Conservation (phyloP, 2,113 vertebrate genomes). For the Oreochromis niloticus region DNA sequence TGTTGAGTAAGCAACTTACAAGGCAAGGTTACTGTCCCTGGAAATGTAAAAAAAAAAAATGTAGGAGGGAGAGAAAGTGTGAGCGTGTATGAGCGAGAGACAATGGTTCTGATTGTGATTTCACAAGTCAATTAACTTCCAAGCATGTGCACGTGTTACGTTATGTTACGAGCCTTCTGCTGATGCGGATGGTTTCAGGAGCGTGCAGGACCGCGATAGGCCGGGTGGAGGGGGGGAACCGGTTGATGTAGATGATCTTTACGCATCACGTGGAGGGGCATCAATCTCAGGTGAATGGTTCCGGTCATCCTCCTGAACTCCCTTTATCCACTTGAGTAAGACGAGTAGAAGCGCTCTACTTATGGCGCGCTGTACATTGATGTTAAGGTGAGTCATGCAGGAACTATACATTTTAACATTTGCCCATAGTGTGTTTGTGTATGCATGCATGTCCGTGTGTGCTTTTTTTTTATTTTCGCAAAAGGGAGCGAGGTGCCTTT, state of each 20-base stretch:
- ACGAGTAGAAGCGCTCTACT: not conserved
- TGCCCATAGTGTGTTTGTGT: slow-evolving; percentile 12
- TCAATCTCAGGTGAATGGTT: slow-evolving; percentile 59
- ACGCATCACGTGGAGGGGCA: slow-evolving; percentile 53
- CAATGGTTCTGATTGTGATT: slow-evolving; percentile 64
- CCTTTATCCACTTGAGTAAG: slow-evolving; percentile 10
- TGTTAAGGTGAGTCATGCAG: not conserved
- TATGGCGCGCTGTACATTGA: not conserved
- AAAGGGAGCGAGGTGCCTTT: not conserved
- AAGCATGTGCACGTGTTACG: not conserved
- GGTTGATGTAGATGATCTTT: slow-evolving; percentile 53
- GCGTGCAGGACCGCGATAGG: slow-evolving; percentile 6
- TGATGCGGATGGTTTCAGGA: slow-evolving; percentile 54
- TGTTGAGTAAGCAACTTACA: slow-evolving; percentile 79
- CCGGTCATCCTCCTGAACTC: slow-evolving; percentile 29
- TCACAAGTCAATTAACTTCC: slow-evolving; percentile 69
- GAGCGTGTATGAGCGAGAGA: not conserved
- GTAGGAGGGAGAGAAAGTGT: not conserved
- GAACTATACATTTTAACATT: slow-evolving; percentile 33
- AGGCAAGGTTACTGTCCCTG: slow-evolving; percentile 62
- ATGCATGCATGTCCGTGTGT: not conserved
- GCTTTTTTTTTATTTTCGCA: not conserved
- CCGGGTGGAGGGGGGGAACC: not conserved
- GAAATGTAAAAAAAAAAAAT: not conserved
- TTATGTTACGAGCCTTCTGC: slow-evolving; percentile 41